These are phyloP conservation scores for Drosophila oshimai DNA, from an alignment of 1,140 invertebrate species.

Conservation along the genomic window DNA sequence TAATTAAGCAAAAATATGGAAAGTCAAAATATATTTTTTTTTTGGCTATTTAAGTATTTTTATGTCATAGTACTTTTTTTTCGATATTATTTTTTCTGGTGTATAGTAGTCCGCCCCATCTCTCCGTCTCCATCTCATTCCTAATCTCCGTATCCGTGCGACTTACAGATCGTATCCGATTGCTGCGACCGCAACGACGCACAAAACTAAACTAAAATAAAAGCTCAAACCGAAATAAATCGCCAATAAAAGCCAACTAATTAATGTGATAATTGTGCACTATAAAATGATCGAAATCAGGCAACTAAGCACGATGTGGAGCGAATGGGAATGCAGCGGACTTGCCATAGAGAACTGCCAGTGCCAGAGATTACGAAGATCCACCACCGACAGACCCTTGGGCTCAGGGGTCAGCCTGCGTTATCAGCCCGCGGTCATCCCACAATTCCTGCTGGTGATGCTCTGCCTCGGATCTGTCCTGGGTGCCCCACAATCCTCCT, in stretches of 20 bases:
- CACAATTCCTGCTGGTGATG: slow-evolving; percentile 31
- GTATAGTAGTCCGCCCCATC: slow-evolving; percentile 26
- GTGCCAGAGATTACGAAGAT: slow-evolving; percentile 22
- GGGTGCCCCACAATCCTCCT: slow-evolving; percentile 64
- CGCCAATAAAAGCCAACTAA: slow-evolving; percentile 29
- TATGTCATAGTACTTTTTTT: no score
- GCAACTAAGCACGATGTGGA: slow-evolving; percentile 22
- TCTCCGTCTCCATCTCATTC: slow-evolving; percentile 3
- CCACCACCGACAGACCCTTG: not conserved
- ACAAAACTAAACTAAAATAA: slow-evolving; percentile 19
- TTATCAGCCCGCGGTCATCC: not conserved
- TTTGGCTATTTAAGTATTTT: no score
- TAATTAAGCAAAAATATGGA: no score
- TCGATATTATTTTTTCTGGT: no score
- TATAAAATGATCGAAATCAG: slow-evolving; percentile 18
- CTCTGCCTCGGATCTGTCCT: slow-evolving; percentile 8
- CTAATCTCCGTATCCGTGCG: slow-evolving; percentile 20
- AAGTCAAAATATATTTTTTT: no score
- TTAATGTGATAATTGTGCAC: slow-evolving; percentile 62
- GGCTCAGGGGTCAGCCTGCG: slow-evolving; percentile 3
- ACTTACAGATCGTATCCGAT: slow-evolving; percentile 53
- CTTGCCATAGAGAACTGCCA: slow-evolving; percentile 4
- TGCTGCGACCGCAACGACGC: slow-evolving; percentile 39
- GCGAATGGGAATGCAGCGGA: not conserved
- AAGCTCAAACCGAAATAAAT: slow-evolving; percentile 25